These are phyloP conservation scores for Noctilio leporinus DNA, from an alignment of 2,113 vertebrate genomes.

Conservation along the genomic window DNA sequence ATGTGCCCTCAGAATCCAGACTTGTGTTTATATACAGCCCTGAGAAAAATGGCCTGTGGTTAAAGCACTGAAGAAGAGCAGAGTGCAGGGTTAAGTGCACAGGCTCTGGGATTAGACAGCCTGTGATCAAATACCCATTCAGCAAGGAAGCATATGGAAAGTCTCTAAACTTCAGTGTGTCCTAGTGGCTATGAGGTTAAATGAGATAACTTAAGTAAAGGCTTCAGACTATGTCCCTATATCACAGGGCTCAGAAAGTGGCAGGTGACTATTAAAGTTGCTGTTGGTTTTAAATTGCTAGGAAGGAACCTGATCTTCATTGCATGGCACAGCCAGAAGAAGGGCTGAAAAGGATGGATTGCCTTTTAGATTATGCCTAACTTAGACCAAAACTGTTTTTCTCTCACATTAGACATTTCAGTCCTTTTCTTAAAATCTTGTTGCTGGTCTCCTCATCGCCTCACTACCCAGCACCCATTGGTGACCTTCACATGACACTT, in stretches of 20 bases:
- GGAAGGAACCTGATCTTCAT: neutral
- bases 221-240: neutral
- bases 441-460: neutral
- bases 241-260: neutral
- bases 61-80: slow-evolving; percentile 1
- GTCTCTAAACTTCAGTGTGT: slow-evolving; percentile 9
- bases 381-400: slow-evolving; percentile 10
- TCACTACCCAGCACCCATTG: neutral
- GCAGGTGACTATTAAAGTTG: neutral
- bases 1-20: neutral
- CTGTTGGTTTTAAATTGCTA: neutral
- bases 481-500: neutral
- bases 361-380: neutral
- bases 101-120: neutral
- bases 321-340: neutral
- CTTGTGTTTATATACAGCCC: neutral
- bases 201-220: neutral
- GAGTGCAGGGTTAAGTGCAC: neutral
- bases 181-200: neutral
- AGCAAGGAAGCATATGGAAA: neutral
- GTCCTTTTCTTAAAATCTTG: neutral
- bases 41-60: slow-evolving; percentile 37
- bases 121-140: neutral
- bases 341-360: neutral
- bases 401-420: neutral